These are phyloP conservation scores for Adrianichthys oophorus DNA, from an alignment of 2,797 vertebrate genomes.

Conservation along the genomic window DNA sequence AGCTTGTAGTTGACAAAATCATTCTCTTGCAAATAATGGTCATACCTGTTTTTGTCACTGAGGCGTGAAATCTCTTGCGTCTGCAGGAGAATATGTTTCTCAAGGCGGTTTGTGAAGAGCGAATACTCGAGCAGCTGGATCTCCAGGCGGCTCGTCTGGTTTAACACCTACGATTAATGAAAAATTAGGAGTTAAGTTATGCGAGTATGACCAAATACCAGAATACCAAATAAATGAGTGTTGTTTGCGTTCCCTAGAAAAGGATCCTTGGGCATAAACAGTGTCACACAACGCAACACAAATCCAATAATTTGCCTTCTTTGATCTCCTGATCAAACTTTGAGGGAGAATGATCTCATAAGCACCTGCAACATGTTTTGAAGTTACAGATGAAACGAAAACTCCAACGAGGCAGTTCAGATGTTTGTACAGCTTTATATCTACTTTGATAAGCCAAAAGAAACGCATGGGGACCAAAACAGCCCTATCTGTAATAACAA, in stretches of 20 bases:
- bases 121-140: slow-evolving; percentile 85
- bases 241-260: slow-evolving; percentile 10
- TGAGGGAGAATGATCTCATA: slow-evolving; percentile 33
- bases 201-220: neutral
- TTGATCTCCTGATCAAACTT: slow-evolving; percentile 43
- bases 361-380: slow-evolving; percentile 61
- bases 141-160: slow-evolving; percentile 84
- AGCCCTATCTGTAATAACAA: slow-evolving; percentile 71
- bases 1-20: too few species aligned
- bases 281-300: slow-evolving; percentile 9
- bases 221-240: slow-evolving; percentile 2
- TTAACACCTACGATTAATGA: slow-evolving; percentile 75
- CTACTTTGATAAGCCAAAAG: slow-evolving; percentile 53
- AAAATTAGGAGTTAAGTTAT: slow-evolving; percentile 9
- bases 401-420: slow-evolving; percentile 39
- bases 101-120: slow-evolving; percentile 80
- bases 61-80: slow-evolving; percentile 82
- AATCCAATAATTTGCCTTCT: slow-evolving; percentile 25
- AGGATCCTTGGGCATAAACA: slow-evolving; percentile 23
- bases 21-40: neutral
- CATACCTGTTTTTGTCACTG: slow-evolving; percentile 83
- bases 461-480: slow-evolving; percentile 54
- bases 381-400: slow-evolving; percentile 54
- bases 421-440: slow-evolving; percentile 70
- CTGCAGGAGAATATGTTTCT: slow-evolving; percentile 84